A percentile compares a stretch with the other conserved stretches of the same genome.
These are phyloP conservation scores for Oeneis ivallda DNA, from an alignment of 2,888 invertebrate genomes.

Conservation along the genomic window DNA sequence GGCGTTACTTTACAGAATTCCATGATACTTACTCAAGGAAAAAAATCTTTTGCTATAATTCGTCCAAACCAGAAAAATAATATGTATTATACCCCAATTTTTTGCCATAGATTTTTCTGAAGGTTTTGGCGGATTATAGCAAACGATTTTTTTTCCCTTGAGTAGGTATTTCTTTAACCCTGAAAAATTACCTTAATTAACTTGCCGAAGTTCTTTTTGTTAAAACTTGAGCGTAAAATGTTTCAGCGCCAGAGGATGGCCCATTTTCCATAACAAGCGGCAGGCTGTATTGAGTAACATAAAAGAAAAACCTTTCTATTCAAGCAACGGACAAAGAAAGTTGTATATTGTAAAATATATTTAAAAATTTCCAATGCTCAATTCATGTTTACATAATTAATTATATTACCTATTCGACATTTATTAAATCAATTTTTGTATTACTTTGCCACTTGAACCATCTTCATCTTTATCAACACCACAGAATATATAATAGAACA, in stretches of 20 bases:
- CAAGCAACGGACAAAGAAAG: conserved; percentile 6
- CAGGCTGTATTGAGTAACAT: conserved; percentile 15
- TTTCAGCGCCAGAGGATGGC: conserved; percentile 31
- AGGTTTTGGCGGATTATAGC: too few species aligned
- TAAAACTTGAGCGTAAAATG: conserved; percentile 33
- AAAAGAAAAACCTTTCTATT: conserved; percentile 15
- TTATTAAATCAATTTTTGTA: too few species aligned
- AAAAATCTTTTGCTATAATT: too few species aligned
- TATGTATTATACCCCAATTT: background rate
- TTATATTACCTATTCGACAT: too few species aligned
- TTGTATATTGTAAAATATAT: background rate
- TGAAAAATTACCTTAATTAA: conserved; percentile 16
- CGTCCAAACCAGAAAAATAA: too few species aligned
- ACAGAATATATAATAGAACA: too few species aligned
- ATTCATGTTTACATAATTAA: too few species aligned
- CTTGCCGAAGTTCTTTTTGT: conserved; percentile 15
- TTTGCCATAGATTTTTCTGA: background rate
- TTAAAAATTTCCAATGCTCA: background rate
- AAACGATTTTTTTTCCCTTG: background rate
- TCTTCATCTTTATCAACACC: too few species aligned
- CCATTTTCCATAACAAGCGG: conserved; percentile 29
- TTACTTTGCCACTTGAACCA: too few species aligned
- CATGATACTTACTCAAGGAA: too few species aligned
- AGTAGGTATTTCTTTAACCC: background rate
- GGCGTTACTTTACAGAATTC: too few species aligned